Evolutionary conservation across 2,797 vertebrate genomes (phyloP), one percentile per base, ranked within the genome.

Genomic region (Sebastes miniatus): DNA sequence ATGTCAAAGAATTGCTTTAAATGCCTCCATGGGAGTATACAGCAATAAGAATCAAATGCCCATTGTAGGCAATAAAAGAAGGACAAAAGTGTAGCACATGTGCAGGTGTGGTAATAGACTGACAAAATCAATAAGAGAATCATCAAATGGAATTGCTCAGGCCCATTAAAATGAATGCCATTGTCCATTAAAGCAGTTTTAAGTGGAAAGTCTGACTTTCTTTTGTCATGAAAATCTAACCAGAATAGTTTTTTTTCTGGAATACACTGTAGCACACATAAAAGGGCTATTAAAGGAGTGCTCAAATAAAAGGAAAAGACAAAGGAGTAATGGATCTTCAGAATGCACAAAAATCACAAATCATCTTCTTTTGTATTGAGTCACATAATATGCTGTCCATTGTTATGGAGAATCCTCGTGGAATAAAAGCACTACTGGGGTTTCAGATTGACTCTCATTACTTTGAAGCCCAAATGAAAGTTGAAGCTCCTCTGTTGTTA

Each of bases 381-480:
- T 79, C 20, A 63, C 64, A 79, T 83, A 24, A 76, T 54, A 24
- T 50, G 18, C 52, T 59, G 31, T 64, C 73, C 54, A 56, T 76
- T 83, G 76, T 80, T 31, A 77, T 27, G 62, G 61, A 85, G 71
- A 86, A 66, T 57, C 27, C n/a, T 74, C 8, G 12, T 59, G 63
- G 73, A 83, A 72, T 74, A 2, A 84, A 83, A 81, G 57, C 62
- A 65, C 36, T 20, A 7, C 66, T 54, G 50, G 14, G 43, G 54
- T 50, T 78, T 71, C 50, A 71, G 24, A 76, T 64, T 54, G 22
- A 66, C 36, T 76, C 57, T 61, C 61, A 73, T 71, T 71, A 58
- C 68, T 80, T 76, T 80, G 47, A 72, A 85, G 79, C 31, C 39
- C 47, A 72, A 86, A 89, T 81, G 69, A 80, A 81, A 86, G 83